Evolutionary conservation across 2,797 vertebrate genomes (phyloP).

Genomic region (Gambusia yucatana): DNA sequence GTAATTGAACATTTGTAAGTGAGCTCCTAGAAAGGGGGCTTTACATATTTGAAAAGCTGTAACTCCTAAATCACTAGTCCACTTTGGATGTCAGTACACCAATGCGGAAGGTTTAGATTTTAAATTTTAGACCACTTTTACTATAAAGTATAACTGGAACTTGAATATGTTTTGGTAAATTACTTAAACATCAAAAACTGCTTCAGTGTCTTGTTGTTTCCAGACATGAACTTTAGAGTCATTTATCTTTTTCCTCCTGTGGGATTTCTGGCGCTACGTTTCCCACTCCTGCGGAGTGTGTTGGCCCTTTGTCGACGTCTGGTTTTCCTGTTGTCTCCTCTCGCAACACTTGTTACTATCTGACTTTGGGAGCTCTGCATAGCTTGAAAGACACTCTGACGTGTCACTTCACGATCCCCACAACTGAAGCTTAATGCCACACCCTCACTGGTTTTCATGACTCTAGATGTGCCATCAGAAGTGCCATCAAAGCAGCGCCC

Average conservation of each 20-base stretch:
- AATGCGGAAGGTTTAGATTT: background rate
- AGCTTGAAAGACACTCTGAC: slow-evolving; percentile 89
- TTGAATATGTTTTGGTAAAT: slow-evolving; percentile 4
- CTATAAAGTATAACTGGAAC: background rate
- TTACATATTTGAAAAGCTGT: background rate
- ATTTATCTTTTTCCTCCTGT: slow-evolving; percentile 55
- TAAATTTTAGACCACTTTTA: background rate
- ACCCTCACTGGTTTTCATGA: slow-evolving; percentile 92
- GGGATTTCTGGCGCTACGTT: slow-evolving; percentile 69
- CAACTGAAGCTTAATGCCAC: slow-evolving; percentile 93
- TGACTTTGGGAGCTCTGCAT: slow-evolving; percentile 79
- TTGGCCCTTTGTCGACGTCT: slow-evolving; percentile 76
- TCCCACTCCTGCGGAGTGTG: slow-evolving; percentile 60
- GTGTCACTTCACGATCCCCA: slow-evolving; percentile 80
- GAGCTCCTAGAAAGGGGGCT: background rate
- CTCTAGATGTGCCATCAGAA: slow-evolving; percentile 91
- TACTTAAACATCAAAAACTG: background rate
- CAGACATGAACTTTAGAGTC: slow-evolving; percentile 7
- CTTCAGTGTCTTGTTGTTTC: slow-evolving; percentile 2
- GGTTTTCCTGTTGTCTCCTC: slow-evolving; percentile 73
- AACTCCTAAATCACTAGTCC: background rate
- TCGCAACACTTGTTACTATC: slow-evolving; percentile 56
- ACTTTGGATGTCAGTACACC: background rate
- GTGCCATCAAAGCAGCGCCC: slow-evolving; percentile 96
- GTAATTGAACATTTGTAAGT: too few relatives aligned